Evolutionary conservation across 1,140 invertebrate genomes (phyloP).

Genomic region (Sipha flava): DNA sequence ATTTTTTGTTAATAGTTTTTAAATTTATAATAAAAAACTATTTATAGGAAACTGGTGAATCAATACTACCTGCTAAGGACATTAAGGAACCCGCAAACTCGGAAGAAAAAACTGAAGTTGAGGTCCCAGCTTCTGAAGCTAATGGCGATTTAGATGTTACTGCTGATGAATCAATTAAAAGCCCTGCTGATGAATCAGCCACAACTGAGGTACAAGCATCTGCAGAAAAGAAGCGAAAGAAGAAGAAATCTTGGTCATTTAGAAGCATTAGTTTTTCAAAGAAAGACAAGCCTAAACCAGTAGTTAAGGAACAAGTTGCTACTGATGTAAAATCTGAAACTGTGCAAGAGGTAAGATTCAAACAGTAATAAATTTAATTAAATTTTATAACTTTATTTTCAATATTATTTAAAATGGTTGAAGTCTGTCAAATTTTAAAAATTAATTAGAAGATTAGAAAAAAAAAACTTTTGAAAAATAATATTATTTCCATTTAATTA

Average conservation of each 20-base stretch:
- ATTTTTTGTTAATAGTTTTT: background rate
- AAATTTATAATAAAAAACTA: background rate
- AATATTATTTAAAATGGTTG: too few species aligned
- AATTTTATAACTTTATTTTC: too few species aligned
- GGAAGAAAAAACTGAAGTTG: background rate
- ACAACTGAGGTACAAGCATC: slow-evolving; percentile 42
- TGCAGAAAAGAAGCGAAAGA: slow-evolving; percentile 61
- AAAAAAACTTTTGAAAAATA: too few species aligned
- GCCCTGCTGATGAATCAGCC: background rate
- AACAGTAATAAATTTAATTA: background rate
- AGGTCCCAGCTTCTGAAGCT: background rate
- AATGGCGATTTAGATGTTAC: background rate
- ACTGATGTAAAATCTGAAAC: slow-evolving; percentile 7
- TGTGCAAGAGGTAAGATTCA: background rate
- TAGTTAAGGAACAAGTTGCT: background rate
- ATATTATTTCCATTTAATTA: too few species aligned
- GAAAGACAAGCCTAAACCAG: slow-evolving; percentile 73
- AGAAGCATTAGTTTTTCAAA: slow-evolving; percentile 73
- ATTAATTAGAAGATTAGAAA: too few species aligned
- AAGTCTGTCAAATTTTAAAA: too few species aligned
- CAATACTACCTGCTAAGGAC: background rate
- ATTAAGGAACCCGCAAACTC: background rate
- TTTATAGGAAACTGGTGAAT: background rate
- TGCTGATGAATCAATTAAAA: background rate
- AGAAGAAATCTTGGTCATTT: slow-evolving; percentile 80